phyloP scores from a whole-genome alignment of 2,888 invertebrate genomes.

The Lampropteryx suffumata region DNA sequence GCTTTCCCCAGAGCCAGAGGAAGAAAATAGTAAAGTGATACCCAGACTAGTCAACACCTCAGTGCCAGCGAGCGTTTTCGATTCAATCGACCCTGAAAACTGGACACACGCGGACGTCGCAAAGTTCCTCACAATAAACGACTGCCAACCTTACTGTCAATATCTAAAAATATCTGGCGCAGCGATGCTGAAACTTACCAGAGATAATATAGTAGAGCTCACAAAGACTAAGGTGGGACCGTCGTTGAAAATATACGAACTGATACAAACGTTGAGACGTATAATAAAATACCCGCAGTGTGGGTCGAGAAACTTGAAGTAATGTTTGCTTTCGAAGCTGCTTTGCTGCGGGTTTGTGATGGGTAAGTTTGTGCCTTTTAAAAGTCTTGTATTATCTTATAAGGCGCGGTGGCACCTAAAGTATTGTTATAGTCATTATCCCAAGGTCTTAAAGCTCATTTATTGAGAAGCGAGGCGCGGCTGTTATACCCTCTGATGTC shows the following conservation, averaged over 20 bases:
- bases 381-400: background rate
- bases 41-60: slow-evolving; percentile 84
- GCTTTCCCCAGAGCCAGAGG: slow-evolving; percentile 42
- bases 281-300: slow-evolving; percentile 90
- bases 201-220: slow-evolving; percentile 94
- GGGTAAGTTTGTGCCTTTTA: slow-evolving; percentile 24
- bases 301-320: slow-evolving; percentile 60
- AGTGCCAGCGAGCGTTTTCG: slow-evolving; percentile 77
- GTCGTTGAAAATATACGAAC: slow-evolving; percentile 95
- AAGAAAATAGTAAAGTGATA: slow-evolving; percentile 81
- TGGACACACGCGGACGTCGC: slow-evolving; percentile 94
- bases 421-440: too few species aligned
- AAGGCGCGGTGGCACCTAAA: too few species aligned
- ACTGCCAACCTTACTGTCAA: slow-evolving; percentile 88
- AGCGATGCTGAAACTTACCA: slow-evolving; percentile 89
- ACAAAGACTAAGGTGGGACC: slow-evolving; percentile 97
- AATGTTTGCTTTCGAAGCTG: slow-evolving; percentile 14
- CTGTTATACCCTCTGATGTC: too few species aligned
- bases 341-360: slow-evolving; percentile 22
- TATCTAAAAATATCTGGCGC: slow-evolving; percentile 91
- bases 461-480: too few species aligned
- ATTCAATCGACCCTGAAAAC: slow-evolving; percentile 71
- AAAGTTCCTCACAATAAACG: slow-evolving; percentile 94
- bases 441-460: too few species aligned
- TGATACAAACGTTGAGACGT: slow-evolving; percentile 95